Evolutionary conservation across 2,888 invertebrate species (phyloP).

Genomic region (Tromatobia lineatoria): DNA sequence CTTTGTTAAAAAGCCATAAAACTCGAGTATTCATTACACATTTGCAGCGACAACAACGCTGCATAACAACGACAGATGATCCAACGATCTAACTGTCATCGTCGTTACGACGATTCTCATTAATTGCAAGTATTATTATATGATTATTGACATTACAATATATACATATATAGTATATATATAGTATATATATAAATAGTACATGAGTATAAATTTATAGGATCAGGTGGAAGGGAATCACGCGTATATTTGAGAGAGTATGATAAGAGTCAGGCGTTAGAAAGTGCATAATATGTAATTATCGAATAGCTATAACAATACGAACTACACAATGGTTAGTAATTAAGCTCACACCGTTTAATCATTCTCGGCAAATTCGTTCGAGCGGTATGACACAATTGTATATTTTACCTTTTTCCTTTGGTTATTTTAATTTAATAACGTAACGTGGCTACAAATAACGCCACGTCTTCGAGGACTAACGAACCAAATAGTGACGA

Average conservation of each 20-base stretch:
- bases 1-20: slow-evolving; percentile 11
- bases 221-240: slow-evolving; percentile 58
- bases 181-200: slow-evolving; percentile 45
- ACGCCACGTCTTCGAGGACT: slow-evolving; percentile 39
- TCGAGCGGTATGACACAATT: slow-evolving; percentile 13
- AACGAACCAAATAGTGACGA: slow-evolving; percentile 29
- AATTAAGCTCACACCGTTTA: slow-evolving; percentile 34
- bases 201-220: slow-evolving; percentile 58
- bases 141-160: slow-evolving; percentile 65
- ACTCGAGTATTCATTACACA: slow-evolving; percentile 4
- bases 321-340: slow-evolving; percentile 33
- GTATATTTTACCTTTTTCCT: slow-evolving; percentile 15
- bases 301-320: slow-evolving; percentile 54
- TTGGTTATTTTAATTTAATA: not conserved
- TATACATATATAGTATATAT: slow-evolving; percentile 50
- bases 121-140: slow-evolving; percentile 71
- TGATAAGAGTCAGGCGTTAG: slow-evolving; percentile 55
- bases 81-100: slow-evolving; percentile 27
- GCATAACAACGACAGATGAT: slow-evolving; percentile 5
- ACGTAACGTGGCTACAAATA: not conserved
- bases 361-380: slow-evolving; percentile 39
- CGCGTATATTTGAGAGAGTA: slow-evolving; percentile 58
- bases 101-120: slow-evolving; percentile 61
- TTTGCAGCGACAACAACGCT: slow-evolving; percentile 15
- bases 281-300: slow-evolving; percentile 63